Conservation (phyloP, 2,797 vertebrate species). For the Lutjanus argentimaculatus region DNA sequence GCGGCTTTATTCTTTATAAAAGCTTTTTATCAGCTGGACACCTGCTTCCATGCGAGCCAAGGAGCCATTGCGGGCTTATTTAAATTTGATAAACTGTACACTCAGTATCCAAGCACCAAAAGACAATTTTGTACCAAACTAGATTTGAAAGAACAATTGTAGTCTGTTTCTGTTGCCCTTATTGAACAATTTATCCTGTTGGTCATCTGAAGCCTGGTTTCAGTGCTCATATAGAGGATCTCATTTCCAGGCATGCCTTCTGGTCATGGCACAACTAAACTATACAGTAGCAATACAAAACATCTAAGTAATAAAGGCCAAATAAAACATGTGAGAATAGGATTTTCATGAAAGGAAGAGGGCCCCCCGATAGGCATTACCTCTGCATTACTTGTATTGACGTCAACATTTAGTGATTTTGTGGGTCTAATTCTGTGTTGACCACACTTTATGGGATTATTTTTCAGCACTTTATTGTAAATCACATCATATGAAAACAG, state of each 20-base stretch:
- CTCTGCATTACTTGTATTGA: conserved; percentile 12
- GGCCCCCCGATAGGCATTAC: background rate
- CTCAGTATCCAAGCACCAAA: background rate
- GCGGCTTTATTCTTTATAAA: background rate
- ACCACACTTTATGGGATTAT: background rate
- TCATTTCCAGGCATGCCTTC: background rate
- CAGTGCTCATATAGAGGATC: background rate
- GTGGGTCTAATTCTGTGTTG: background rate
- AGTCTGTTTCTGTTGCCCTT: conserved; percentile 13
- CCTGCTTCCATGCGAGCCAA: background rate
- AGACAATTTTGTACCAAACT: conserved; percentile 27
- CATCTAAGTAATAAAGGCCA: background rate
- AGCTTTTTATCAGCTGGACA: background rate
- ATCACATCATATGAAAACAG: no score
- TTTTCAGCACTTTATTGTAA: no score
- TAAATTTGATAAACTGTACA: conserved; percentile 9
- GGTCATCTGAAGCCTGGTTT: conserved; percentile 10
- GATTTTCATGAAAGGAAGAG: conserved; percentile 12
- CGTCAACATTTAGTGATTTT: background rate
- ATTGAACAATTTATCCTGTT: conserved; percentile 29
- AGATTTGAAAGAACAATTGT: conserved; percentile 15
- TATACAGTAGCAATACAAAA: conserved; percentile 9
- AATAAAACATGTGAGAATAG: conserved; percentile 12
- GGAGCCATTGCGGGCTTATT: background rate
- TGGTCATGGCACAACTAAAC: conserved; percentile 2